Evolutionary conservation across 2,797 vertebrate genomes (phyloP).

Genomic region (Choloepus didactylus): DNA sequence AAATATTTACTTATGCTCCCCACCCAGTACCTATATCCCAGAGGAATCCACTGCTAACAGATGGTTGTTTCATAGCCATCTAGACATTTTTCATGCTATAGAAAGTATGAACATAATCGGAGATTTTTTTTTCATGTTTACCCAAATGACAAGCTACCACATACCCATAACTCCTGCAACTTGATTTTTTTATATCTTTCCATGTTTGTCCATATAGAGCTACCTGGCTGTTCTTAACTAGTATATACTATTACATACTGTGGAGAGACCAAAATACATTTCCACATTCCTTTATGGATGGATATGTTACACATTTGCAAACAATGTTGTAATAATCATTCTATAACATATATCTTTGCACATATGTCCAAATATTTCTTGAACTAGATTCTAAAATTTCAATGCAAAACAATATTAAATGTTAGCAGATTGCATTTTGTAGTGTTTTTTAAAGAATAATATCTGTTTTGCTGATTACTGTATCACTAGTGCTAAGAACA

Average conservation of each 20-base stretch:
- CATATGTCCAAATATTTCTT: constrained; percentile 53
- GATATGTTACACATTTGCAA: neutral
- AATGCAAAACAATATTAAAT: constrained; percentile 56
- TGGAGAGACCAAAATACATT: constrained; percentile 54
- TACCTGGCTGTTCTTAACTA: constrained; percentile 39
- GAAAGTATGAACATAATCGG: neutral
- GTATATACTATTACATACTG: neutral
- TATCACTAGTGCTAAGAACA: constrained; percentile 63
- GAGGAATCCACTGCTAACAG: neutral
- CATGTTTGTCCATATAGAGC: neutral
- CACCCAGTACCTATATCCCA: neutral
- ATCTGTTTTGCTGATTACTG: constrained; percentile 71
- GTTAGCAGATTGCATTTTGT: constrained; percentile 73
- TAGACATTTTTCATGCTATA: neutral
- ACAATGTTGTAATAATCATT: constrained; percentile 5
- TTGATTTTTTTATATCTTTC: constrained; percentile 20
- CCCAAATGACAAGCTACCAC: neutral
- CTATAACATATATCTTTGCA: constrained; percentile 49
- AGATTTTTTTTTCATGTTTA: constrained; percentile 5
- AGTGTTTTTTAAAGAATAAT: constrained; percentile 70
- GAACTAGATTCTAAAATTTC: constrained; percentile 57
- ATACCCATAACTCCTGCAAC: neutral
- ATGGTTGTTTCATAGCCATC: neutral
- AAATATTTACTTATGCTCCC: neutral
- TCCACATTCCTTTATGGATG: neutral